Conservation (phyloP, 35 echinoderm and acorn worm species). For the Ophioderma brevispina region DNA sequence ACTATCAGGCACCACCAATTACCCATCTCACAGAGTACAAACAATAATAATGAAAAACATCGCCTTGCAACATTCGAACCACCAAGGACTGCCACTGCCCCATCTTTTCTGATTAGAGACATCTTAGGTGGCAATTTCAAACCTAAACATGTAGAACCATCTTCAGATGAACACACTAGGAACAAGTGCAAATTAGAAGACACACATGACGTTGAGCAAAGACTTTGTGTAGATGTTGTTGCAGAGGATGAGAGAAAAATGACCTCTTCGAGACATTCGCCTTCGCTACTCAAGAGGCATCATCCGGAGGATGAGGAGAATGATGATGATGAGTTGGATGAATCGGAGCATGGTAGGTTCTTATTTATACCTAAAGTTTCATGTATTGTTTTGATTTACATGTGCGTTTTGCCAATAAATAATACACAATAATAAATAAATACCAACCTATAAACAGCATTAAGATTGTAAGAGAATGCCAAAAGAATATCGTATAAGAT, state of each 20-base stretch:
- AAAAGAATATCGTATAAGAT: no score
- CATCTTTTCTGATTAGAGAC: slow-evolving; percentile 36
- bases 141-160: neutral
- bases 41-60: slow-evolving; percentile 7
- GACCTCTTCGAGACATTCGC: neutral
- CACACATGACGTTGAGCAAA: neutral
- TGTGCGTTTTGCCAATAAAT: no score
- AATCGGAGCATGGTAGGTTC: neutral
- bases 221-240: neutral
- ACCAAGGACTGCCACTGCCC: slow-evolving; percentile 5
- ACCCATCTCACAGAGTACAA: neutral
- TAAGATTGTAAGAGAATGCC: no score
- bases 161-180: neutral
- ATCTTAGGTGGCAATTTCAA: slow-evolving; percentile 12
- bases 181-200: neutral
- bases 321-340: slow-evolving; percentile 1
- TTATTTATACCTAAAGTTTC: no score
- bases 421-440: no score
- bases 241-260: neutral
- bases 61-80: slow-evolving; percentile 30
- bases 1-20: neutral
- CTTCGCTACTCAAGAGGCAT: slow-evolving; percentile 8
- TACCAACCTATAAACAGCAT: no score
- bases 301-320: slow-evolving; percentile 4
- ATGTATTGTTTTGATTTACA: no score